phyloP scores from a whole-genome alignment of 2,797 vertebrate species.

The Dermochelys coriacea region DNA sequence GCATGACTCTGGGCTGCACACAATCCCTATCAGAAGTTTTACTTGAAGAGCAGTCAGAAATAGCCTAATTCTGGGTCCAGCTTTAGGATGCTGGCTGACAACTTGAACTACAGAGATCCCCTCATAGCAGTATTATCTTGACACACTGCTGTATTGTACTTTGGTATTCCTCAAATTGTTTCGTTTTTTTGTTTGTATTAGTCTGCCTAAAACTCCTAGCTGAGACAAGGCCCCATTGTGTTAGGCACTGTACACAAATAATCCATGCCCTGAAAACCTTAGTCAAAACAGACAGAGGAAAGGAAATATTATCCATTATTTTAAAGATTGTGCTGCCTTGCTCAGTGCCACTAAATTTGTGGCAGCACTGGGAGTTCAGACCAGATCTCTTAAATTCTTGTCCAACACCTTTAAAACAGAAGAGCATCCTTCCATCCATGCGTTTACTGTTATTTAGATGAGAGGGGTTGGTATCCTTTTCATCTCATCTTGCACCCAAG shows the following conservation, averaged over 20 bases:
- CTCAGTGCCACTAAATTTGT: not conserved
- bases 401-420: not conserved
- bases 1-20: not conserved
- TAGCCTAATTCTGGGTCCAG: not conserved
- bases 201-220: not conserved
- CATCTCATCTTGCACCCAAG: not conserved
- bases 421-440: not conserved
- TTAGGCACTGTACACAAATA: not conserved
- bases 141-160: not conserved
- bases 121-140: fast-evolving
- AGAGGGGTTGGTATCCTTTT: not conserved
- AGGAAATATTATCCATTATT: not conserved
- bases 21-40: not conserved
- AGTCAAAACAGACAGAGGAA: not conserved
- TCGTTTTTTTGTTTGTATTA: not conserved
- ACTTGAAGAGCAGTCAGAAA: not conserved
- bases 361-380: not conserved
- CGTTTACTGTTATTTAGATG: not conserved
- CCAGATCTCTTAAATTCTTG: not conserved
- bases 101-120: not conserved
- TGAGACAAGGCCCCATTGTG: not conserved
- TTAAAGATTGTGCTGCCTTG: not conserved
- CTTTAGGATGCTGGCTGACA: not conserved
- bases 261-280: not conserved
- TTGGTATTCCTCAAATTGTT: not conserved